These are phyloP conservation scores for Aspiorhynchus laticeps DNA, from an alignment of 2,113 vertebrate species.

Conservation along the genomic window DNA sequence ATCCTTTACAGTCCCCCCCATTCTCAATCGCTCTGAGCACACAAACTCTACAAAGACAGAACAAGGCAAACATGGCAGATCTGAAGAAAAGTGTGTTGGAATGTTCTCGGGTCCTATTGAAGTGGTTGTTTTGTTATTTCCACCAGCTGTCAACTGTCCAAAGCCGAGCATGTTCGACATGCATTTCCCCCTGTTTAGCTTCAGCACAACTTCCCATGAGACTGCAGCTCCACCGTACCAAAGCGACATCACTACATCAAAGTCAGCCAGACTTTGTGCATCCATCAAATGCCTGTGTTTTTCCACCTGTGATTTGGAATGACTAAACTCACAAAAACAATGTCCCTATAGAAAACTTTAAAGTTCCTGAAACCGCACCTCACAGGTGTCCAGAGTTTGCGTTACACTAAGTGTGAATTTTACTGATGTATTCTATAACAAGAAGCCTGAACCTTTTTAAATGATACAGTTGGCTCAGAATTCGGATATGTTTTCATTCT, in stretches of 20 bases:
- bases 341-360: conserved; percentile 12
- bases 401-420: neutral
- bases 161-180: conserved; percentile 30
- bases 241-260: conserved; percentile 44
- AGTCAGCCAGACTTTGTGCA: conserved; percentile 40
- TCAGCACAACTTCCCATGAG: conserved; percentile 40
- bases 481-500: neutral
- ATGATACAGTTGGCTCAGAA: neutral
- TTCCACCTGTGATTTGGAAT: conserved; percentile 31
- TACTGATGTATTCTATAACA: neutral
- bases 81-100: conserved; percentile 42
- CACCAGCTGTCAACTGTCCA: conserved; percentile 46
- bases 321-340: neutral
- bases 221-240: conserved; percentile 40
- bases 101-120: conserved; percentile 40
- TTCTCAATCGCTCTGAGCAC: conserved; percentile 28
- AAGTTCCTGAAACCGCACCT: neutral
- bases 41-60: conserved; percentile 50
- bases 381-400: conserved; percentile 5
- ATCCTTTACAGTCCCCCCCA: conserved; percentile 17
- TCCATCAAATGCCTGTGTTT: conserved; percentile 42
- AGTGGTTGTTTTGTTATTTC: conserved; percentile 45
- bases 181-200: conserved; percentile 42
- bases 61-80: conserved; percentile 53
- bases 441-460: conserved; percentile 3